Base-by-base conservation (phyloP, 2,888 invertebrate species). In the Aphrophora alni region DNA sequence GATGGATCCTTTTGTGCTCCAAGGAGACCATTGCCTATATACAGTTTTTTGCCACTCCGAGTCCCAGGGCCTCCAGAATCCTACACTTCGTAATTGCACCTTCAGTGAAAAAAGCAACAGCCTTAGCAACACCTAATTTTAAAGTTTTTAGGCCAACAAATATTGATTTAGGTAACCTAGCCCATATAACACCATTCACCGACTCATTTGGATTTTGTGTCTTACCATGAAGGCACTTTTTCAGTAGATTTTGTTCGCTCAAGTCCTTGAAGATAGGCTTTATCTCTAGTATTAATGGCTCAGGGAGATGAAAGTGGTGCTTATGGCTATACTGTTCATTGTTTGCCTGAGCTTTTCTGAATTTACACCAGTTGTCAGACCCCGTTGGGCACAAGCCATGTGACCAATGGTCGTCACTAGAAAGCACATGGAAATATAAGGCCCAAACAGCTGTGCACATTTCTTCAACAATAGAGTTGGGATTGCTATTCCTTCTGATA, bases 401-500 rank as follows among this genome's bases (percentile, higher is more conserved):
- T 14, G 51, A 59, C 12, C 81, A 82, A 0, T 80, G 79, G 3
- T 78, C 75, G 71, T 83, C 76, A n/a, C 75, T 82, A n/a, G 82
- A 83, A 2, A 68, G 51, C 26, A 72, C 75, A 74, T 83, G 83
- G 44, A 71, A 80, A 51, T 72, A 84, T 0, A 59, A 79, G 12
- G 82, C 82, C 83, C 83, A 82, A 21, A 84, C 68, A 33, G 80
- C 82, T 38, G 71, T 77, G 21, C 38, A 70, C 82, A 82, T 80
- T 17, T 68, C 78, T 73, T n/a, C n/a, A n/a, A n/a, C n/a, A n/a
- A n/a, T n/a, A n/a, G n/a, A n/a, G 78, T 75, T 17, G 81, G 25
- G n/a, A 59, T 38, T 27, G 1, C 26, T 21, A 71, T 83, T 80
- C 0, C 69, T 51, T 38, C 82, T 78, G n/a, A 84, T 84, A 0